Base-by-base conservation (phyloP, 2,113 vertebrate genomes). In the Microcebus ravelobensis region DNA sequence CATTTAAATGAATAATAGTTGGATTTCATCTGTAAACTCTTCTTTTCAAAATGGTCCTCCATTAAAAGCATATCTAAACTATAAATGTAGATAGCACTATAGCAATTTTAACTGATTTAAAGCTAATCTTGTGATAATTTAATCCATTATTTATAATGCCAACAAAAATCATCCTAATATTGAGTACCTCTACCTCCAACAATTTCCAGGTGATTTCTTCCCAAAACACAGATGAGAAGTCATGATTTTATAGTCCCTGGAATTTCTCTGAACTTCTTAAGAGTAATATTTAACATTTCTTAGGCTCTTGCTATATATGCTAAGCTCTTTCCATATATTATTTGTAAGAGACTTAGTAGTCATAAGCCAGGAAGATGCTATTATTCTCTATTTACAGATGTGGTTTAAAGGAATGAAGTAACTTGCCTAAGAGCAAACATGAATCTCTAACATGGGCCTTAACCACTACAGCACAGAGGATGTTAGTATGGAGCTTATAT, bases 31-130 rank as follows among this genome's bases (percentile, higher is more conserved):
- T 73, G 50, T 59, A 90, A 84, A 90, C 14, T 76, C 14, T 5
- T 50, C 27, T 79, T 87, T 95, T 70, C 25, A 76, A 95, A 95
- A 52, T 76, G 18, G 50, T 36, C 23, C 17, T 71, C 80, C 36
- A 52, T 25, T 76, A 70, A 87, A 83, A 93, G 17, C 3, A 45
- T 80, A 92, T 34, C 20, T 90, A 59, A 2, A 23, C 25, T 85
- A 77, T 92, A 65, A 90, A 90, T 76, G 10, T 67, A 76, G 71
- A 36, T 80, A 63, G 52, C 21, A 59, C 8, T 67, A 21, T 61
- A 84, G 73, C 9, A 36, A 39, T 82, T 94, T 71, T 50, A 96
- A 87, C 36, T 55, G 31, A 67, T 13, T 95, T 90, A 77, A 94
- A 92, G n/a, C n/a, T 84, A 27, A 45, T 70, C 86, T 92, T 77